Evolutionary conservation across 1,140 invertebrate genomes (phyloP), one percentile per base, ranked within the genome.

Genomic region (Bilobella aurantiaca): DNA sequence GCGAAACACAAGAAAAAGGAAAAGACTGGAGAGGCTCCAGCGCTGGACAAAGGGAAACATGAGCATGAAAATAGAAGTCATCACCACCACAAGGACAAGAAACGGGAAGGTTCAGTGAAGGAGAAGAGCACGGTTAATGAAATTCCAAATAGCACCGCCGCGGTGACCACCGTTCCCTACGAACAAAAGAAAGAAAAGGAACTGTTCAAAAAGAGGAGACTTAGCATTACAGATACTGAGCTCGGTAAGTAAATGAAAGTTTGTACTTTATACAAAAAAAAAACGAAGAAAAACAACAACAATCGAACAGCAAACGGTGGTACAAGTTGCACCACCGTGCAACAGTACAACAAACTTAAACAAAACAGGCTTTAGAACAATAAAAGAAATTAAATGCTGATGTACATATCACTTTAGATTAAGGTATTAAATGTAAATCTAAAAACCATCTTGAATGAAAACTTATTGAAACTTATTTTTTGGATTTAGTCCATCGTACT

Each of bases 101-200:
- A 70, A 71, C 37, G 69, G 61, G 66, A 69, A 68, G 70, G 66
- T 67, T 42, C 37, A 42, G 37, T 42, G 21, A 71, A 68, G 61
- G 73, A 69, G 37, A 74, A 76, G 71, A 74, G 74, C 14, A 53
- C 49, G 49, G 58, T 64, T 31, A 49, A 71, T 47, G 69, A 73
- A 42, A 75, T 64, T 29, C 72, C 73, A 49, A 66, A 14, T 28
- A 47, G 37, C 18, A 59, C 63, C 30, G 30, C 60, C 1, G 21
- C 62, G 8, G 27, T 12, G 56, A 49, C 61, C 14, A 18, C 46
- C 12, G 58, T 59, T 34, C 53, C 56, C 25, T 60, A 65, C 29
- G 66, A 71, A 21, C 64, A 68, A 18, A 70, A 72, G 16, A 72
- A 72, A 29, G 71, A 74, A 16, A 68, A 72, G 47, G 61, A 66